Evolutionary conservation across 2,113 vertebrate species (phyloP), one percentile per base, ranked within the genome.

Genomic region (Polyodon spathula): DNA sequence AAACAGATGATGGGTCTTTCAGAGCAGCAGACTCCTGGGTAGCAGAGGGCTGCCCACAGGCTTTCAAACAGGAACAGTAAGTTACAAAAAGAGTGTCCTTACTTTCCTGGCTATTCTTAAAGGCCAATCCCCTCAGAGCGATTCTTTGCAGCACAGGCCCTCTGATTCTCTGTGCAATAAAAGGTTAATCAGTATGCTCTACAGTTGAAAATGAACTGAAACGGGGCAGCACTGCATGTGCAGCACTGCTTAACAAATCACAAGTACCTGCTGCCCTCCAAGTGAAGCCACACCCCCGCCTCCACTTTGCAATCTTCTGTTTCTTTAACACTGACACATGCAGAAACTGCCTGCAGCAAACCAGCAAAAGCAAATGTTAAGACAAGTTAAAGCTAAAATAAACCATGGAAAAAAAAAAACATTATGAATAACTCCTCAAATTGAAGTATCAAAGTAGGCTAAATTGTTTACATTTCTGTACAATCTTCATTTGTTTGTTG

Each of bases 1-100:
- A 53, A 54, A 58, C 59, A n/a, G 46, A 54, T 39, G 43, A 37
- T 14, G 43, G 57, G 64, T 57, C 37, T 7, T n/a, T 52, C 66
- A 66, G 66, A 72, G 37, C 11, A 41, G 54, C 15, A 68, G 70
- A 65, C 71, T 72, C 64, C 73, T 74, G 76, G 76, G 73, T 70
- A 62, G 52, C 16, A 8, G 51, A 39, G 1, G 50, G 43, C 16
- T 2, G n/a, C n/a, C n/a, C n/a, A n/a, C n/a, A n/a, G n/a, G n/a
- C n/a, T n/a, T n/a, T n/a, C n/a, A n/a, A n/a, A n/a, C n/a, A n/a
- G n/a, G n/a, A n/a, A n/a, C n/a, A n/a, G n/a, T n/a, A n/a, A n/a
- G n/a, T n/a, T n/a, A n/a, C n/a, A n/a, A n/a, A n/a, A n/a, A n/a
- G n/a, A n/a, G n/a, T n/a, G n/a, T n/a, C n/a, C n/a, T n/a, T n/a